These are phyloP conservation scores for Oreotrochilus melanogaster DNA, from an alignment of 2,113 vertebrate species.

Conservation along the genomic window DNA sequence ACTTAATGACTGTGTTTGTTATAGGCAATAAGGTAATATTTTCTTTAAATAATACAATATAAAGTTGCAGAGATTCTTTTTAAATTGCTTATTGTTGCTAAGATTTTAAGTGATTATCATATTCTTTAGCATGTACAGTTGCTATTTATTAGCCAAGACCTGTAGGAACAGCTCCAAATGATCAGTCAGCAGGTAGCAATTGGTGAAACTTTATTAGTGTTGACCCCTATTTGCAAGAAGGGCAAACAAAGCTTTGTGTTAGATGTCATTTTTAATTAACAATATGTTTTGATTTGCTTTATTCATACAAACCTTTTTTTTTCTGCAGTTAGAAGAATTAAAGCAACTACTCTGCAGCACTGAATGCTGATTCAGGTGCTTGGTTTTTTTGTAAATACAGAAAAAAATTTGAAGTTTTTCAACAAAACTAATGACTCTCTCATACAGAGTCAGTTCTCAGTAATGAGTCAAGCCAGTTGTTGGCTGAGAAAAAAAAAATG, in stretches of 20 bases:
- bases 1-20: neutral
- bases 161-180: neutral
- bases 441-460: neutral
- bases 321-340: neutral
- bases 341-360: neutral
- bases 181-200: constrained; percentile 28
- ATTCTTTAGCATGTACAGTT: neutral
- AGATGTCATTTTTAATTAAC: constrained; percentile 8
- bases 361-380: neutral
- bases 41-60: neutral
- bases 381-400: neutral
- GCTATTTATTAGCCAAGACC: neutral
- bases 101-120: neutral
- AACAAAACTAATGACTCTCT: neutral
- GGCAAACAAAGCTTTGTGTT: neutral
- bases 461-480: neutral
- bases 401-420: neutral
- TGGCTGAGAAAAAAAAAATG: no score
- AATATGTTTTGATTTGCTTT: neutral
- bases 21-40: neutral
- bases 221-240: neutral
- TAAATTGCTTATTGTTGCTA: neutral
- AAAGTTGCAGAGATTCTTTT: neutral
- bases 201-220: neutral
- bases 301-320: neutral